Evolutionary conservation across 2,797 vertebrate species (phyloP), one percentile per base, ranked within the genome.

Genomic region (Numenius phaeopus): DNA sequence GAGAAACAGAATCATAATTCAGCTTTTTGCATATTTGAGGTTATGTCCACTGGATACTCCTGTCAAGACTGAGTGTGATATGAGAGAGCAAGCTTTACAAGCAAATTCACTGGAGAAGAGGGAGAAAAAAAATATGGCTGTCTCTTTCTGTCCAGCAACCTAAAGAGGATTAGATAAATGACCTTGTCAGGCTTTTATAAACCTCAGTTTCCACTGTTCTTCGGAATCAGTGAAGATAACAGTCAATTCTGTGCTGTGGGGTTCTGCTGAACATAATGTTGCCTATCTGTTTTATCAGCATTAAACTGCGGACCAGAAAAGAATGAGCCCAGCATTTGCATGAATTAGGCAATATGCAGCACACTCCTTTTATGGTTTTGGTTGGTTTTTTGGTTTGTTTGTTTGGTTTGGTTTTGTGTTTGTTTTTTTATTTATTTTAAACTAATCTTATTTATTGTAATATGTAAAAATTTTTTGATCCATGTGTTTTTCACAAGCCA

Each of bases 141-240:
- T 67, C 20, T 80, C 59, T 85, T 92, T 87, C 72, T 92, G 58
- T 85, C 47, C 52, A 83, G 79, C 37, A 94, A 49, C 44, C 40
- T 86, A n/a, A 73, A 84, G 15, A 85, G 17, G 26, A 83, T 58
- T 72, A 73, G 81, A 89, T 37, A 79, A 92, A 84, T 69, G 50
- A 70, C 83, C 54, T 83, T 93, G 75, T 73, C 88, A 91, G 81
- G 37, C 34, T 89, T 92, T 87, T 95, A 73, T 40, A 89, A 92
- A 77, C 21, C 37, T 37, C 52, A 80, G 14, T 85, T 94, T 69
- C 65, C 71, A 20, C 8, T 40, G 21, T 66, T 90, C 65, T 72
- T 94, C 83, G 90, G 50, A 95, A 87, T 80, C 44, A 61, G 78
- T 29, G n/a, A 83, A 58, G 70, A 18, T 29, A 76, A 61, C 4